A percentile compares a stretch with the other conserved stretches of the same genome.
Evolutionary conservation across 2,888 invertebrate genomes (phyloP).

Genomic region (Drosophila siamana): DNA sequence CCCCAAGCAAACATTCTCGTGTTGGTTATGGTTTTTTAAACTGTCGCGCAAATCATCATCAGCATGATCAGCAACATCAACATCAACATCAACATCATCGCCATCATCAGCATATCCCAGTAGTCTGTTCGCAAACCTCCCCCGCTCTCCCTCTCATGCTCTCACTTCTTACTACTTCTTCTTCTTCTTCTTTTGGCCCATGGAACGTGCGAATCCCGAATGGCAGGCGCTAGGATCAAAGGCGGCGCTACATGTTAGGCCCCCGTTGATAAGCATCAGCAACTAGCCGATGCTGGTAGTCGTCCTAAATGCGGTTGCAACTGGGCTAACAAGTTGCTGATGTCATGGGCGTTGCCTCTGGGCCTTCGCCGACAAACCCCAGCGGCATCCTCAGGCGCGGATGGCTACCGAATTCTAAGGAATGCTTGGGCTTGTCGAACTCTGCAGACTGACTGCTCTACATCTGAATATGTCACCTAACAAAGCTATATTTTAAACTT

Average conservation of each 20-base stretch:
- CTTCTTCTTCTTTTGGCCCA: neutral
- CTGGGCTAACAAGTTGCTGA: constrained; percentile 75
- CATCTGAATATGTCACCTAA: neutral
- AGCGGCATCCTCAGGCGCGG: neutral
- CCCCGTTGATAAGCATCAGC: constrained; percentile 57
- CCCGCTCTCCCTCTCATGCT: neutral
- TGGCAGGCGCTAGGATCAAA: constrained; percentile 78
- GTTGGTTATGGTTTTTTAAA: constrained; percentile 84
- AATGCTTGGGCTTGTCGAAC: neutral
- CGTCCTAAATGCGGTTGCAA: constrained; percentile 69
- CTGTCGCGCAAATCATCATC: constrained; percentile 82
- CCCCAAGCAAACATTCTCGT: constrained; percentile 69
- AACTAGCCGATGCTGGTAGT: constrained; percentile 17
- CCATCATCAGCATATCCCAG: constrained; percentile 37
- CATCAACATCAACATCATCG: constrained; percentile 39
- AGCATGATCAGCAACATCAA: constrained; percentile 33
- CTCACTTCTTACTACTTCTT: too few relatives aligned
- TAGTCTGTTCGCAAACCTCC: neutral
- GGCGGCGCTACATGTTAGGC: constrained; percentile 59
- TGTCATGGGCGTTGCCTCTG: constrained; percentile 68
- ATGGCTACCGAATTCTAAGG: neutral
- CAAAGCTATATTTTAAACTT: neutral
- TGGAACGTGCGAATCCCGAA: constrained; percentile 41
- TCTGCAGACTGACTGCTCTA: neutral
- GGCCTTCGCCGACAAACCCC: constrained; percentile 2